phyloP scores from a whole-genome alignment of 2,888 invertebrate genomes.

The Taenaris catops region DNA sequence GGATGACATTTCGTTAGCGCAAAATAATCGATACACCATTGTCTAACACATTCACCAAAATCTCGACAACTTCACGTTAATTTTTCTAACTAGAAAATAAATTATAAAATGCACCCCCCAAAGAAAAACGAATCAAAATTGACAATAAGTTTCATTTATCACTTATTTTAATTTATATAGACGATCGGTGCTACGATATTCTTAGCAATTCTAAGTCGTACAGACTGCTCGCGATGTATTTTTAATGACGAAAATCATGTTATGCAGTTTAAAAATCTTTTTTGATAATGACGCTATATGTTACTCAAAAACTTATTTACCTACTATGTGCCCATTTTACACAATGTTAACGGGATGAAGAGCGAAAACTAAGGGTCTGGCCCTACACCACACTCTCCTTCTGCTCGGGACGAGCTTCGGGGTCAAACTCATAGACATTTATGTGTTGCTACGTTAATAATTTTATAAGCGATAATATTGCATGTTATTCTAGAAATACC shows the following conservation, averaged over 20 bases:
- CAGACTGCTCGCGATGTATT: slow-evolving; percentile 53
- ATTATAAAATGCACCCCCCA: slow-evolving; percentile 1
- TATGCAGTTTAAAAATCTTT: slow-evolving; percentile 15
- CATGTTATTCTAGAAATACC: no score
- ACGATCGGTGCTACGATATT: slow-evolving; percentile 67
- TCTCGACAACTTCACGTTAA: slow-evolving; percentile 41
- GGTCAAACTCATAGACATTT: slow-evolving; percentile 78
- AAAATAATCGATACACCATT: slow-evolving; percentile 80
- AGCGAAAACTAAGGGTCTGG: slow-evolving; percentile 73
- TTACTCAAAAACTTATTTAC: slow-evolving; percentile 57
- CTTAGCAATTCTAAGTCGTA: slow-evolving; percentile 63
- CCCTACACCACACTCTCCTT: slow-evolving; percentile 74
- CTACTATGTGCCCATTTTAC: slow-evolving; percentile 80
- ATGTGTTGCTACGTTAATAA: slow-evolving; percentile 54
- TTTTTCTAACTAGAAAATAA: slow-evolving; percentile 28
- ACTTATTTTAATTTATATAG: slow-evolving; percentile 54
- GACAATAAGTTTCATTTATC: slow-evolving; percentile 34
- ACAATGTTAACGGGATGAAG: slow-evolving; percentile 65
- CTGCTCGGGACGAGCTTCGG: slow-evolving; percentile 77
- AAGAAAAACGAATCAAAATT: slow-evolving; percentile 11
- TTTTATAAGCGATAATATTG: slow-evolving; percentile 1
- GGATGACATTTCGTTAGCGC: slow-evolving; percentile 78
- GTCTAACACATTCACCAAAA: slow-evolving; percentile 74
- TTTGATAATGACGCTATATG: slow-evolving; percentile 18
- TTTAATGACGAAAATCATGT: slow-evolving; percentile 39